phyloP scores from a whole-genome alignment of 2,113 vertebrate genomes.

The Hylia prasina region DNA sequence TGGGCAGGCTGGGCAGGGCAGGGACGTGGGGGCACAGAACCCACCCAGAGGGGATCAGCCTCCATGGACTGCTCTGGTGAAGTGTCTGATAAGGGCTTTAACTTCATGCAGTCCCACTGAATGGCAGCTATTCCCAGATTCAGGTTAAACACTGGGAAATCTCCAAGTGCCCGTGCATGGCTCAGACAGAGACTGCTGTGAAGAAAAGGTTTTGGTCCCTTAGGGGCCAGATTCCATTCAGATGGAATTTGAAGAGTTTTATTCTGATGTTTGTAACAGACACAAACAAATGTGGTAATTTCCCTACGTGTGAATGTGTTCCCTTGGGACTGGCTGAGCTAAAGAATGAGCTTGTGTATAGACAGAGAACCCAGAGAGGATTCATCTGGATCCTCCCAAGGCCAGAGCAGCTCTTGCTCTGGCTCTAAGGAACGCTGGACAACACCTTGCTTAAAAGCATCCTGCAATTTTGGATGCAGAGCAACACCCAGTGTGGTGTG shows the following conservation, averaged over 20 bases:
- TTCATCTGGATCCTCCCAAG: neutral
- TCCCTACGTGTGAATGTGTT: neutral
- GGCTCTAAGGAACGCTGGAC: neutral
- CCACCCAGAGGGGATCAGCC: neutral
- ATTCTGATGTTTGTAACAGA: neutral
- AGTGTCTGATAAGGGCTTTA: neutral
- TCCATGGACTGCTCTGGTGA: neutral
- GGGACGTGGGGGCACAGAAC: neutral
- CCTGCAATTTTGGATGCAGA: neutral
- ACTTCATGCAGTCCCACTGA: neutral
- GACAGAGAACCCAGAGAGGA: neutral
- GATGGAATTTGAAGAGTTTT: neutral
- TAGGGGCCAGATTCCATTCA: neutral
- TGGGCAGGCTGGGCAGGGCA: neutral
- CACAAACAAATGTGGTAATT: neutral
- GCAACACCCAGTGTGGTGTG: neutral
- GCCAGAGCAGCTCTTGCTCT: neutral
- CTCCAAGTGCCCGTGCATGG: neutral
- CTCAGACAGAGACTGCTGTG: neutral
- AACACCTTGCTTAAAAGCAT: neutral
- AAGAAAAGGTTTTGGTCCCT: neutral
- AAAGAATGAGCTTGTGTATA: neutral
- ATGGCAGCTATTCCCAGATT: neutral
- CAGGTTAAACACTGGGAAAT: neutral
- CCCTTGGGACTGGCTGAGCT: neutral